phyloP scores from a whole-genome alignment of 1,140 invertebrate genomes.

The Reticulitermes speratus region DNA sequence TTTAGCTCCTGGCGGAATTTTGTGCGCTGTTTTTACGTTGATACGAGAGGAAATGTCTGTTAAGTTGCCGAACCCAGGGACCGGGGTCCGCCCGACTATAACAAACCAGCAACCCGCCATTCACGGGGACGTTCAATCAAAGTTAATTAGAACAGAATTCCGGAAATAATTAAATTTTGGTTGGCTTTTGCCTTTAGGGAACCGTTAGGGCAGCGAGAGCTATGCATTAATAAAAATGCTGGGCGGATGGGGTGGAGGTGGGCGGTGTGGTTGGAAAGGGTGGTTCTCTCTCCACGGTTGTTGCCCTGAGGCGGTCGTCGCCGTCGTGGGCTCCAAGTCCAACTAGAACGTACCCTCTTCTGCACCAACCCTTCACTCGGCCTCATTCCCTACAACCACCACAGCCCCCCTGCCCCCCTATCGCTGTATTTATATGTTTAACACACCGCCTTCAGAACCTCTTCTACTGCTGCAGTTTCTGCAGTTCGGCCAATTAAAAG shows the following conservation, averaged over 20 bases:
- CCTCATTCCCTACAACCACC: constrained; percentile 24
- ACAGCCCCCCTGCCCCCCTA: not conserved
- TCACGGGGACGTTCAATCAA: constrained; percentile 35
- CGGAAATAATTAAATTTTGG: constrained; percentile 38
- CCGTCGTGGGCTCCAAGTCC: constrained; percentile 19
- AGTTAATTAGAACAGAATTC: constrained; percentile 37
- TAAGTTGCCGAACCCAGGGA: not conserved
- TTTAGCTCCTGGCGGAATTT: not conserved
- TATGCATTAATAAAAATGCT: constrained; percentile 34
- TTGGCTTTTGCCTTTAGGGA: constrained; percentile 33
- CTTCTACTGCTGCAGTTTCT: not conserved
- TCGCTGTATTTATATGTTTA: not conserved
- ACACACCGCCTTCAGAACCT: not conserved
- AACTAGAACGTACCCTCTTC: constrained; percentile 14
- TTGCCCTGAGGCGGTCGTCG: constrained; percentile 28
- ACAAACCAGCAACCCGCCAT: not conserved
- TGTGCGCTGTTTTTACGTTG: not conserved
- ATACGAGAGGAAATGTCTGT: not conserved
- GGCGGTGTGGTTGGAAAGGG: not conserved
- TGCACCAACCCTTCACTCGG: not conserved
- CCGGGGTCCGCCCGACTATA: constrained; percentile 7
- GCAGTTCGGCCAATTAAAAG: constrained; percentile 20
- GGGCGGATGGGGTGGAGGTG: not conserved
- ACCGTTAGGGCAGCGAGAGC: constrained; percentile 29
- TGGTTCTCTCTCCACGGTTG: constrained; percentile 25